phyloP scores from a whole-genome alignment of 2,888 invertebrate species.

The Mythimna vitellina region DNA sequence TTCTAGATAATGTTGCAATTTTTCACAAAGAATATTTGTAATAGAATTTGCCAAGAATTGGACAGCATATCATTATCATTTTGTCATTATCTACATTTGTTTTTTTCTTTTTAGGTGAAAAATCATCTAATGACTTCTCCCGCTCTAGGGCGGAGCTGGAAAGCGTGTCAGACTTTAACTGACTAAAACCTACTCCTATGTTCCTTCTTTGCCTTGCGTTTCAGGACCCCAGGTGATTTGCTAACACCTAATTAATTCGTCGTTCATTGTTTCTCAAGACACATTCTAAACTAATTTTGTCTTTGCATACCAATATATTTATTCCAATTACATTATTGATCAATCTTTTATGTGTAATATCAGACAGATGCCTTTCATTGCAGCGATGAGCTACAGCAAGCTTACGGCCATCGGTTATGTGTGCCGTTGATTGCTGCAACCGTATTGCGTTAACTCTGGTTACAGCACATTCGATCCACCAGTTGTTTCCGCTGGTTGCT shows the following conservation, averaged over 20 bases:
- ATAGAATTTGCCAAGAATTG: not conserved
- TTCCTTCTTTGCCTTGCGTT: too few relatives aligned
- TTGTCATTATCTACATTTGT: not conserved
- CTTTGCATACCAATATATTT: constrained; percentile 21
- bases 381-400: constrained; percentile 45
- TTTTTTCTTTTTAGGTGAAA: too few relatives aligned
- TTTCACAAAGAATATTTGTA: constrained; percentile 6
- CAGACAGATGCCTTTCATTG: constrained; percentile 46
- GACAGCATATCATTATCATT: constrained; percentile 27
- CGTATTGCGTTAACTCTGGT: constrained; percentile 72
- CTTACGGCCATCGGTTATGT: constrained; percentile 73
- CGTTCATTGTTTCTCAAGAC: constrained; percentile 7
- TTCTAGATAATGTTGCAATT: constrained; percentile 44
- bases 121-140: too few relatives aligned
- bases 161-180: too few relatives aligned
- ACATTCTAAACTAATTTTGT: constrained; percentile 5
- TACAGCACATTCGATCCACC: constrained; percentile 71
- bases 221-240: not conserved
- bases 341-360: constrained; percentile 29
- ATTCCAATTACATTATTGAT: constrained; percentile 8
- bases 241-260: too few relatives aligned
- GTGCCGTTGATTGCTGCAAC: constrained; percentile 74
- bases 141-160: too few relatives aligned
- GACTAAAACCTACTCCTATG: too few relatives aligned
- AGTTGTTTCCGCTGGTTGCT: constrained; percentile 63